These are phyloP conservation scores for Meda fulgida DNA, from an alignment of 2,797 vertebrate genomes.

Conservation along the genomic window DNA sequence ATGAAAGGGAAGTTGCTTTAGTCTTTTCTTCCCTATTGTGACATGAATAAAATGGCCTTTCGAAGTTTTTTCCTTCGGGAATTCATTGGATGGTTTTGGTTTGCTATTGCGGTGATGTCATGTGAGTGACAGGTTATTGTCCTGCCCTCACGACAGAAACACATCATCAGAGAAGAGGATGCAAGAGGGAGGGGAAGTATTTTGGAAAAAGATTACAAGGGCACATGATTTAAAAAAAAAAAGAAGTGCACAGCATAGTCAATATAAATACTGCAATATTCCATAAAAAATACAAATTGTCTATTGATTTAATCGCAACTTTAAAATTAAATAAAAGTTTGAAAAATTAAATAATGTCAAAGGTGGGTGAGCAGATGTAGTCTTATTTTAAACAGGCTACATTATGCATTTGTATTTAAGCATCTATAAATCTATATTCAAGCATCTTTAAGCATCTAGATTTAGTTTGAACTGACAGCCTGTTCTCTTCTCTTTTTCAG, in stretches of 20 bases:
- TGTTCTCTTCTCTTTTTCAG: conserved; percentile 70
- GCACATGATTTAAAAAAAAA: not conserved
- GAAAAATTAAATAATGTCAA: not conserved
- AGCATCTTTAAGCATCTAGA: not conserved
- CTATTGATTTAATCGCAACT: not conserved
- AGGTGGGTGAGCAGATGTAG: not conserved
- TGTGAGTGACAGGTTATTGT: not conserved
- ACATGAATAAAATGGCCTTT: not conserved
- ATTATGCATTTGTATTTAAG: not conserved
- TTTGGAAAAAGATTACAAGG: not conserved
- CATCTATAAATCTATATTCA: too few relatives aligned
- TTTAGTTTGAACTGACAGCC: not conserved
- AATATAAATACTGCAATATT: not conserved
- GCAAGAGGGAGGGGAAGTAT: not conserved
- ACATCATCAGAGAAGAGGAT: not conserved
- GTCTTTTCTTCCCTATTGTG: not conserved
- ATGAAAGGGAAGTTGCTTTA: not conserved
- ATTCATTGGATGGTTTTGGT: not conserved
- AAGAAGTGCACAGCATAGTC: not conserved
- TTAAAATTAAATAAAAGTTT: not conserved
- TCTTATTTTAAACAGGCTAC: not conserved
- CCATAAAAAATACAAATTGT: not conserved
- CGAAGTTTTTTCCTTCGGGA: not conserved
- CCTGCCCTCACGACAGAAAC: not conserved
- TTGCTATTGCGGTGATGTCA: not conserved